Evolutionary conservation across 2,888 invertebrate genomes (phyloP).

Genomic region (Crematogaster levior): DNA sequence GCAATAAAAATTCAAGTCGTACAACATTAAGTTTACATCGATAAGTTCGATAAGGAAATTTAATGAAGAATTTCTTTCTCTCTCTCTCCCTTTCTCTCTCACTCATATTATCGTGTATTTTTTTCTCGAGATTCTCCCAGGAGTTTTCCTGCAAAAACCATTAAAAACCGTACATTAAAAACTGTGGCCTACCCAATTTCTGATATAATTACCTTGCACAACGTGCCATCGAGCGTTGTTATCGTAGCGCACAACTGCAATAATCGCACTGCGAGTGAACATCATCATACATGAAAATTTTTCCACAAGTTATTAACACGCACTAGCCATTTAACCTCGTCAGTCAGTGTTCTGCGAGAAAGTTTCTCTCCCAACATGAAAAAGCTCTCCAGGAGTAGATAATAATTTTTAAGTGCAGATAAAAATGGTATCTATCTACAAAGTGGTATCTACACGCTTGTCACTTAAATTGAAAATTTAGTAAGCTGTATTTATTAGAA

Average conservation of each 20-base stretch:
- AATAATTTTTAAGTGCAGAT: background rate
- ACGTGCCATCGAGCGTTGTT: slow-evolving; percentile 28
- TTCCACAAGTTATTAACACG: slow-evolving; percentile 23
- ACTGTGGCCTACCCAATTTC: slow-evolving; percentile 47
- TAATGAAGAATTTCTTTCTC: background rate
- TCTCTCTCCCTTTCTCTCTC: background rate
- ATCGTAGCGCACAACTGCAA: slow-evolving; percentile 32
- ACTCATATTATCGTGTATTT: background rate
- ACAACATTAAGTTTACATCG: background rate
- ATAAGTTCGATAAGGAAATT: slow-evolving; percentile 1
- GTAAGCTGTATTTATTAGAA: background rate
- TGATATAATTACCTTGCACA: slow-evolving; percentile 40
- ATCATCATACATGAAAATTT: slow-evolving; percentile 31
- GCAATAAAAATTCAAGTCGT: background rate
- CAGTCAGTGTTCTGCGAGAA: background rate
- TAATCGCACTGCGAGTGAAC: slow-evolving; percentile 26
- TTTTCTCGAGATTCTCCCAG: slow-evolving; percentile 15
- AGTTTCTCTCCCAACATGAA: background rate
- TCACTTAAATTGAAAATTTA: slow-evolving; percentile 11
- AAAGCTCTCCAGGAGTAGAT: background rate
- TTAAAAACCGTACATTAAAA: no score
- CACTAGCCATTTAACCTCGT: slow-evolving; percentile 29
- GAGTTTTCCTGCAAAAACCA: slow-evolving; percentile 12
- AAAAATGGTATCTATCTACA: background rate
- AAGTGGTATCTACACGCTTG: background rate